These are phyloP conservation scores for Hippocampus guttulatus DNA, from an alignment of 2,113 vertebrate genomes.

Conservation along the genomic window DNA sequence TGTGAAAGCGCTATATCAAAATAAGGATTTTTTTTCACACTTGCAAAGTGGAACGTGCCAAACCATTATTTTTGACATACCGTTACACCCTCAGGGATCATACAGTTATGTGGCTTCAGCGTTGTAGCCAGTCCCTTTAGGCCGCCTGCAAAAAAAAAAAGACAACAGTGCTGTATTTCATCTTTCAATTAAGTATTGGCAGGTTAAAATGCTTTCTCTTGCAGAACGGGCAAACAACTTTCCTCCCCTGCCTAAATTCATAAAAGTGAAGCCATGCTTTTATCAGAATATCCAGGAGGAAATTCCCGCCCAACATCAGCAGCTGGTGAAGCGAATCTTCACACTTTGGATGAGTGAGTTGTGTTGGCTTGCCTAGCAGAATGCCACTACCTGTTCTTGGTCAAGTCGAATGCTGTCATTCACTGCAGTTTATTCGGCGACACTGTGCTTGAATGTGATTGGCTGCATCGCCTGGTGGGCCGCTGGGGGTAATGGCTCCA, in stretches of 20 bases:
- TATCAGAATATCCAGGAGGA: slow-evolving; percentile 92
- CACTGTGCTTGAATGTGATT: slow-evolving; percentile 79
- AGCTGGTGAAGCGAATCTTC: slow-evolving; percentile 85
- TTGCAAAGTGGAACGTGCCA: too few species aligned
- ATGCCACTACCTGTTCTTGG: not conserved
- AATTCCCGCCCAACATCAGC: slow-evolving; percentile 80
- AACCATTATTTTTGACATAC: too few species aligned
- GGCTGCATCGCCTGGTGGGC: slow-evolving; percentile 94
- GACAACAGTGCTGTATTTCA: not conserved
- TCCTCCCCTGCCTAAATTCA: slow-evolving; percentile 82
- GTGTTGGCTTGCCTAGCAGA: not conserved
- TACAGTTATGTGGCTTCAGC: too few species aligned
- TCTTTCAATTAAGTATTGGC: not conserved
- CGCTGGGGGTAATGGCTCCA: slow-evolving; percentile 69
- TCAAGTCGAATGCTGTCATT: not conserved
- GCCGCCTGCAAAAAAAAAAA: not conserved
- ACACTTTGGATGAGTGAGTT: slow-evolving; percentile 89
- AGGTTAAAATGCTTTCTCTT: slow-evolving; percentile 15
- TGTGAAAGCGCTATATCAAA: too few species aligned
- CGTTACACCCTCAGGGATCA: too few species aligned
- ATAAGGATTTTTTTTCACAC: too few species aligned
- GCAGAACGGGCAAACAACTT: slow-evolving; percentile 88
- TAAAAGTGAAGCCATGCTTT: slow-evolving; percentile 90
- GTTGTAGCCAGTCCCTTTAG: too few species aligned
- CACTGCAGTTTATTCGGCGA: slow-evolving; percentile 83